A percentile compares a stretch with the other conserved stretches of the same genome.
These are phyloP conservation scores for Acipenser oxyrinchus DNA, from an alignment of 2,797 vertebrate species.

Conservation along the genomic window DNA sequence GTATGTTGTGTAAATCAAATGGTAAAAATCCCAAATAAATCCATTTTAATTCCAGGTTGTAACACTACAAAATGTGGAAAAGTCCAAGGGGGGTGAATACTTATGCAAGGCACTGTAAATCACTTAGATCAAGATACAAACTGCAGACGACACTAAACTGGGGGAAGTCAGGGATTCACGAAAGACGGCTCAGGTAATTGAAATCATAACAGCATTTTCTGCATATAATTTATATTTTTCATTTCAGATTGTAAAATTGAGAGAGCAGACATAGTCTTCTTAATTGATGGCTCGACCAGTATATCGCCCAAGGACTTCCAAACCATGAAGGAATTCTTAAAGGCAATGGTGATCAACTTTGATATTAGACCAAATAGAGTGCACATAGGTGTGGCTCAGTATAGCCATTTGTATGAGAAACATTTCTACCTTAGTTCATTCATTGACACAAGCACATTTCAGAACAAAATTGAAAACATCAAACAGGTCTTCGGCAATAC, in stretches of 20 bases:
- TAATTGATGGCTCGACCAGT: slow-evolving; percentile 47
- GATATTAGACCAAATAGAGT: slow-evolving; percentile 20
- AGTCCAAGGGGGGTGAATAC: too few species aligned
- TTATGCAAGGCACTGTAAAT: too few species aligned
- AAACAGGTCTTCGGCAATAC: slow-evolving; percentile 26
- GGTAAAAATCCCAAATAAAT: too few species aligned
- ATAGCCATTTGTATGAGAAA: slow-evolving; percentile 22
- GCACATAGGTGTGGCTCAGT: slow-evolving; percentile 39
- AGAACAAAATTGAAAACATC: slow-evolving; percentile 28
- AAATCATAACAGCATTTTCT: too few species aligned
- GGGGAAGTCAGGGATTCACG: too few species aligned
- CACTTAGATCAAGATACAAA: too few species aligned
- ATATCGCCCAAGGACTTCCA: slow-evolving; percentile 33
- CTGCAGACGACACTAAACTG: too few species aligned
- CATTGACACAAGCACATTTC: slow-evolving; percentile 17
- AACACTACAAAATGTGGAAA: too few species aligned
- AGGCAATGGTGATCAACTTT: slow-evolving; percentile 29
- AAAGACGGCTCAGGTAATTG: too few species aligned
- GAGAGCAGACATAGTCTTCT: slow-evolving; percentile 43
- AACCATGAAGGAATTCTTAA: slow-evolving; percentile 39
- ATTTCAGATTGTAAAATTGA: slow-evolving; percentile 41
- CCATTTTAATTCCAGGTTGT: too few species aligned
- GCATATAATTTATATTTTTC: not conserved
- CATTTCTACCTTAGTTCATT: slow-evolving; percentile 31
- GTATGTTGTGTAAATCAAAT: too few species aligned